Base-by-base conservation (phyloP, 2,797 vertebrate species). In the Semotilus atromaculatus region DNA sequence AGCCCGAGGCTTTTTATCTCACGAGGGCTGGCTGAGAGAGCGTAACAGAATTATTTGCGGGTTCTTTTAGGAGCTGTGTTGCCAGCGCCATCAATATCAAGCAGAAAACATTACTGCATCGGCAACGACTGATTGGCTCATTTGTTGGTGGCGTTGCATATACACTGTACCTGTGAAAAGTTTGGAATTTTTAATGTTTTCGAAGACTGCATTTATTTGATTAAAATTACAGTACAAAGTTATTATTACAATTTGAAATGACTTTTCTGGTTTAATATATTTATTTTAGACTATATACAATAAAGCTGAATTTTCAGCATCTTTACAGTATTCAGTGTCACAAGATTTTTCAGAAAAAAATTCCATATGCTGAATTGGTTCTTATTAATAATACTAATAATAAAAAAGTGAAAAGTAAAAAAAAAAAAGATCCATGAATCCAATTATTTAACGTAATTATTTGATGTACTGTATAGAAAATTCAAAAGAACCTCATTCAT, bases 81-180 rank as follows among this genome's bases (percentile, higher is more conserved):
- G 36, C 64, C 38, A 62, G 71, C 26, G 29, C 51, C 60, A 67
- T 31, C 43, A 74, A 31, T 60, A 86, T 87, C 70, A 76, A 77
- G 66, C 58, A 58, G 31, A 75, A 40, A 79, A 83, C 82, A 90
- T 91, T 62, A 92, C 92, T 92, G 89, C 92, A 87, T 89, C 88
- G 85, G 88, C 90, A 88, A 87, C 90, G 88, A 92, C 90, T 89
- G 91, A 89, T 84, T 91, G 87, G 87, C 88, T 93, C 89, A 92
- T 86, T 83, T 84, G 84, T 85, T 71, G 85, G 53, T 67, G 38
- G 29, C 58, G 53, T 38, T 86, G 82, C 71, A 75, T 74, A 40
- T 45, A 79, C 18, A 2, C n/a, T 21, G 13, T 1, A 18, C 45
- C 48, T 31, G 3, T 48, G 45, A 48, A 48, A 48, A 48, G 14